Conservation (phyloP, 2,113 vertebrate genomes). For the Rhabdornis inornatus region DNA sequence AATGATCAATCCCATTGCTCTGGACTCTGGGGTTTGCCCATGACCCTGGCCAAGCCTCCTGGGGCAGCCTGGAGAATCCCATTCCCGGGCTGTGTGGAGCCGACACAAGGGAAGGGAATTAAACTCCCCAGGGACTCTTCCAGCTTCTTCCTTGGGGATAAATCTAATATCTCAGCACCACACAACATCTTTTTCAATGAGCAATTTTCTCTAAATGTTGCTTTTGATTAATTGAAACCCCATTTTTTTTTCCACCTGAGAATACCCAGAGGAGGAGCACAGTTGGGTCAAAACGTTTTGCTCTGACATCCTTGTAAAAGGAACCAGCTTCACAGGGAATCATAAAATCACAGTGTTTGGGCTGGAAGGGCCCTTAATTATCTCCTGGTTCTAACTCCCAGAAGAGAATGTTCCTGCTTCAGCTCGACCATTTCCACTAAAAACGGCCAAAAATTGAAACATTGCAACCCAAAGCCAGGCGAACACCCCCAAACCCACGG, state of each 20-base stretch:
- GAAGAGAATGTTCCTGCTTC: not conserved
- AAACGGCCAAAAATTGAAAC: not conserved
- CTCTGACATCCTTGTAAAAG: not conserved
- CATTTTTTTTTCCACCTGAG: not conserved
- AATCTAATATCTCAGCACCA: fast-evolving
- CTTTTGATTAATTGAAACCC: not conserved
- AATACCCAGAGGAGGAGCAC: not conserved
- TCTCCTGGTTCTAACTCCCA: not conserved
- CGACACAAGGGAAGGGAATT: fast-evolving
- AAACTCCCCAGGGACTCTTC: not conserved
- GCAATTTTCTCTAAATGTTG: not conserved
- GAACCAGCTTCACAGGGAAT: not conserved
- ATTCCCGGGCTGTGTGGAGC: fast-evolving
- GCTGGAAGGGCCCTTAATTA: not conserved
- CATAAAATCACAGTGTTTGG: not conserved
- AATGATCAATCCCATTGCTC: fast-evolving
- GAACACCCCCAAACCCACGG: not conserved
- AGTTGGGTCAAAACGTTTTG: not conserved
- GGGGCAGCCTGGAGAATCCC: not conserved
- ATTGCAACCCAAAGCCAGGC: fast-evolving
- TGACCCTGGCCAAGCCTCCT: not conserved
- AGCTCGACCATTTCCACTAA: not conserved
- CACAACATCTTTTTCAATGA: fast-evolving
- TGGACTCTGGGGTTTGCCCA: fast-evolving
- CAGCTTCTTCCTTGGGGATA: not conserved